Evolutionary conservation across 1,140 invertebrate species (phyloP), one percentile per base, ranked within the genome.

Genomic region (Scaptomyza hsui): DNA sequence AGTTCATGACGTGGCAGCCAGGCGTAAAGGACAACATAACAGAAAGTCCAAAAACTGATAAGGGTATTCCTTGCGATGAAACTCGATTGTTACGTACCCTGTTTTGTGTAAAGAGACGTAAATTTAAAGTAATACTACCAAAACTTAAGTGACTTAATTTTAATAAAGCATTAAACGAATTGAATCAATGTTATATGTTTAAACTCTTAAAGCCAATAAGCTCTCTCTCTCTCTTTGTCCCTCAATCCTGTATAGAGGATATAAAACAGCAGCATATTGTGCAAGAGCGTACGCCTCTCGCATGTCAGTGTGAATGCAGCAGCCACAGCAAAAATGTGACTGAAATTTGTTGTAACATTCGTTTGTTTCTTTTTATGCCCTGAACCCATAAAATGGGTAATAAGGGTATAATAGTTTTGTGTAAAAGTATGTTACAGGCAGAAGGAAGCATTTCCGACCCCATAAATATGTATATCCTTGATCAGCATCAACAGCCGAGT

Each of bases 311-410:
- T 3, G n/a, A n/a, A n/a, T 26, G 13, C 10, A 15, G 16, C 39
- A 19, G 16, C 39, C 32, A 37, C 56, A 47, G 42, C 32, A 83
- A 63, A 63, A 76, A 86, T 80, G 64, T 68, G 64, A 85, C 72
- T 86, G 71, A 74, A 80, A 86, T 74, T 85, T 62, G 69, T 45
- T 69, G 73, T 55, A 45, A 73, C 78, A 81, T 81, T 81, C 72
- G 59, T 73, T 75, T 39, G 81, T 81, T 81, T 76, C 44, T 73
- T 75, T 44, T 75, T 35, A 2, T 4, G 24, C 24, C n/a, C n/a
- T n/a, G n/a, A n/a, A n/a, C n/a, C n/a, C n/a, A n/a, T n/a, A n/a
- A n/a, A n/a, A n/a, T n/a, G n/a, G n/a, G n/a, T n/a, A n/a, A n/a
- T n/a, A n/a, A n/a, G n/a, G n/a, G n/a, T n/a, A n/a, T n/a, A n/a